Evolutionary conservation across 2,888 invertebrate species (phyloP), one percentile per base, ranked within the genome.

Genomic region (Amiota mariae): DNA sequence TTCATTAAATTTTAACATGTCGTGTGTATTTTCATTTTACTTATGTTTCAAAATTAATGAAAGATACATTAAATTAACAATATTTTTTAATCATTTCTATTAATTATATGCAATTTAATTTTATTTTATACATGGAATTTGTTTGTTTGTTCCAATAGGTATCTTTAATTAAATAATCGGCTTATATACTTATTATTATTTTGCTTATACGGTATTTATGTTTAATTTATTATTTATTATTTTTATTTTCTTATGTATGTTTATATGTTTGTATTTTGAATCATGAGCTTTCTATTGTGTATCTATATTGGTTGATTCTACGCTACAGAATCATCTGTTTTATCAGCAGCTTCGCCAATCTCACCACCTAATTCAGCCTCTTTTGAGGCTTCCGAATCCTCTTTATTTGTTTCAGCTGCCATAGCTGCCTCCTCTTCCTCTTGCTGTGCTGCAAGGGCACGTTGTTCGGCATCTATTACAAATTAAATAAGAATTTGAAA

Each of bases 401-500:
- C 73, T 18, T 71, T 76, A 8, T 13, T 70, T 20, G 64, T 2
- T 20, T 47, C 71, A 10, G 24, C 61, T 67, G 85, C 83, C 70
- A 86, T 85, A 20, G 72, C 64, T 15, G 66, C 75, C 12, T 68
- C 51, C 12, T 57, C 57, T 57, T 72, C 77, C 49, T 79, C 78
- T 8, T 76, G 73, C 8, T 85, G 86, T 49, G 87, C 85, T 72
- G 82, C 81, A 77, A 84, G 74, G 51, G 87, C 86, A 47, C 87
- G 87, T 59, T 85, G 82, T 75, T 87, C 88, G 68, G 87, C 87
- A 81, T 87, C 87, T 87, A 75, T 6, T 72, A 2, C 4, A 36
- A 36, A 36, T 36, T 36, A 36, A 36, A 6, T 0, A 36, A 36
- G 2, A 36, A 36, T 6, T 6, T 36, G 24, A 36, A 36, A 4